Base-by-base conservation (phyloP, 1,140 invertebrate species). In the Epicauta chinensis region DNA sequence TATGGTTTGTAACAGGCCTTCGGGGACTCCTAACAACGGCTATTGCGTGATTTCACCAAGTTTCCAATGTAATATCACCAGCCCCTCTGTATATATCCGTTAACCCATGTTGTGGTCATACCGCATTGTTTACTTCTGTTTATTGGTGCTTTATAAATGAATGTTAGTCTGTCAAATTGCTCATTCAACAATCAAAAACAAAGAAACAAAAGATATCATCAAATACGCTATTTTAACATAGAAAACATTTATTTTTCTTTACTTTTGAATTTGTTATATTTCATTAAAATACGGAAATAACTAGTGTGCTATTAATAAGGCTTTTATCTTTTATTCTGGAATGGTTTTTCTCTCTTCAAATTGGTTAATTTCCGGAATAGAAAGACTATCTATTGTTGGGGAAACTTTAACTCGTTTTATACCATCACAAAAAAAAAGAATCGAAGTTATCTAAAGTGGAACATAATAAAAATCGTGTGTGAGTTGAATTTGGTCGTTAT, bases 331-430 rank as follows among this genome's bases (percentile, higher is more conserved):
- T 10, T 16, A 42, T 23, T 23, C 23, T 23, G 4, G 23, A 23
- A 53, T 37, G 45, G 39, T 53, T 37, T 38, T 44, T 43, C 45
- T 47, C 43, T 29, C 43, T 45, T 45, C 45, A 43, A 53, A 59
- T 51, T 53, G 53, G 43, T 49, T 55, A 59, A 55, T 59, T 59
- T 55, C 56, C 53, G 52, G 42, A 55, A 47, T 45, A 41, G 53
- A 59, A 43, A 55, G 23, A 34, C 12, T 12, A 49, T 55, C 56
- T 45, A 55, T 52, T 45, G 39, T 49, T 47, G 37, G 38, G 44
- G 53, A 31, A 58, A 50, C 34, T 49, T 23, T 23, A 23, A 23
- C 23, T 23, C 23, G 23, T 23, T 23, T 23, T 23, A 23, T 23
- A 23, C 23, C 23, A 7, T 23, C 7, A n/a, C n/a, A n/a, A n/a